Base-by-base conservation (phyloP, 2,113 vertebrate genomes). In the Junco hyemalis region DNA sequence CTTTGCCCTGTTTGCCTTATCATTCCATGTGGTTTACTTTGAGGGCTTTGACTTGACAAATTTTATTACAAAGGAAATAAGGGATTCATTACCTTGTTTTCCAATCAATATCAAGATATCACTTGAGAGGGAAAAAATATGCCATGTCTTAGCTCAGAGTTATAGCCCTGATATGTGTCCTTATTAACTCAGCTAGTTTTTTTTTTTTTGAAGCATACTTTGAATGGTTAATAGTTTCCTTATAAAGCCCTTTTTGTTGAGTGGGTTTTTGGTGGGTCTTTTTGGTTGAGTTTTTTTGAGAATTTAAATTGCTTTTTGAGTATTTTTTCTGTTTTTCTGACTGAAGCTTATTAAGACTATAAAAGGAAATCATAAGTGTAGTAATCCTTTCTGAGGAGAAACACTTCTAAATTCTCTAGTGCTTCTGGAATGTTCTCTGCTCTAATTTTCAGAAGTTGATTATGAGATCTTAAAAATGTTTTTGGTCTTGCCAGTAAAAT, bases 371-470 rank as follows among this genome's bases (percentile, higher is more conserved):
- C 25, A 7, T 65, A 85, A 84, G 44, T 76, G 59, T 92, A 74
- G 76, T 91, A 93, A 78, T 91, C 90, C 69, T 86, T 82, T 92
- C 44, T 95, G 81, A 92, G 76, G 61, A 79, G 86, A 87, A 71
- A 38, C 56, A 83, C 64, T 93, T 93, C 35, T 78, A 3, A 84
- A 87, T 95, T 95, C 57, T 91, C 48, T 79, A 76, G 84, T 84
- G 51, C 48, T 92, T 92, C 73, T 93, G 92, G 91, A 95, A 96
- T 83, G 65, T 94, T 93, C 83, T 84, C 12, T 95, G 69, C 77
- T 93, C 56, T 91, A 45, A 92, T 96, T 93, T 94, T 91, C 33
- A 38, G 60, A 35, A 50, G 45, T 45, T 92, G 72, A 76, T 90
- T 45, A 28, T 44, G 68, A 81, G 40, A 72, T 66, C 70, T 80